Conservation (phyloP, 2,113 vertebrate species). For the Grus americana region DNA sequence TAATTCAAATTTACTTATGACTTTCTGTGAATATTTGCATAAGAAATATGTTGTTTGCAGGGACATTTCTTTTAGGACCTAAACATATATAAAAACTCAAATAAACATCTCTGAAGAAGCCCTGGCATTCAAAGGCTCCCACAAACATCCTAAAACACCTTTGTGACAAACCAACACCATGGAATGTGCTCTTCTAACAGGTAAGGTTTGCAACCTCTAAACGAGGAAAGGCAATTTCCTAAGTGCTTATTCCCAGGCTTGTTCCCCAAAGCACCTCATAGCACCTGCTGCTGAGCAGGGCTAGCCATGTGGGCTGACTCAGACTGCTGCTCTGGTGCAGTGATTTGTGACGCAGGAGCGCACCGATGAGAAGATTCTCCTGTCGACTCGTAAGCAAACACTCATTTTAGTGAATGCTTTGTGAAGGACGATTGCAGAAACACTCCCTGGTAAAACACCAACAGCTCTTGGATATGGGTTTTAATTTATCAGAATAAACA, state of each 20-base stretch:
- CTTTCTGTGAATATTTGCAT: not conserved
- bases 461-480: not conserved
- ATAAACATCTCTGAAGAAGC: not conserved
- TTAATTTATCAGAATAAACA: not conserved
- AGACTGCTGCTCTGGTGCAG: not conserved
- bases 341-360: not conserved
- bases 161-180: not conserved
- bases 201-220: not conserved
- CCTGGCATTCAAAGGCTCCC: not conserved
- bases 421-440: not conserved
- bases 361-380: not conserved
- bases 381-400: not conserved
- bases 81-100: not conserved
- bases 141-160: not conserved
- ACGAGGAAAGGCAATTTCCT: not conserved
- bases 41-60: not conserved
- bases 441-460: not conserved
- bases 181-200: not conserved
- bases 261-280: not conserved
- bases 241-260: not conserved
- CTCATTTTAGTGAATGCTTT: not conserved
- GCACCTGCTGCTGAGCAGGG: not conserved
- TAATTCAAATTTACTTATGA: not conserved
- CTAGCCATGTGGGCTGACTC: accelerated
- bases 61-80: not conserved